A percentile compares a stretch with the other conserved stretches of the same genome.
phyloP scores from a whole-genome alignment of 1,140 invertebrate genomes.

The Alviniconcha marisindica region DNA sequence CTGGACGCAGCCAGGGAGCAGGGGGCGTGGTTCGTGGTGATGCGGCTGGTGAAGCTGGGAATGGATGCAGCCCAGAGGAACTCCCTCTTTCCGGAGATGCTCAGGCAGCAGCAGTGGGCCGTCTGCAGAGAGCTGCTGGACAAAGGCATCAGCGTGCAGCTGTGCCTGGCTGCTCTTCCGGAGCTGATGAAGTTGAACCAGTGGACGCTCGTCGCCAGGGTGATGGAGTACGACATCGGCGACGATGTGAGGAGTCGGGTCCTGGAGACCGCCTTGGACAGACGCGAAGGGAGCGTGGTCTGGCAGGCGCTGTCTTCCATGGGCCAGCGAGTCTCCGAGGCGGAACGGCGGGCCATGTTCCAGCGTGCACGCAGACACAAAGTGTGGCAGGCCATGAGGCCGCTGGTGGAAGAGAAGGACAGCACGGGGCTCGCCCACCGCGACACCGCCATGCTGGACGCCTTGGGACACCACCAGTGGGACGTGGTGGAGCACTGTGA shows the following conservation, averaged over 20 bases:
- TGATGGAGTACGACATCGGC: constrained; percentile 7
- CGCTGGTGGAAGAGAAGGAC: constrained; percentile 4
- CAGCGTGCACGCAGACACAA: neutral
- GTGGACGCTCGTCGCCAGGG: constrained; percentile 14
- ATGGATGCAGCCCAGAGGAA: neutral
- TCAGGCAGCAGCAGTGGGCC: neutral
- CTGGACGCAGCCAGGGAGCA: neutral
- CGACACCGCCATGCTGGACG: neutral
- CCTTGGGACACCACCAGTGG: neutral
- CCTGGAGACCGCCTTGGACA: neutral
- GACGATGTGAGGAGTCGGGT: constrained; percentile 6
- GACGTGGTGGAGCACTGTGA: constrained; percentile 7
- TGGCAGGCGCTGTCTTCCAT: neutral
- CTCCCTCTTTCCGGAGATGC: neutral
- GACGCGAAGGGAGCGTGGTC: constrained; percentile 3
- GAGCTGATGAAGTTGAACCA: constrained; percentile 13
- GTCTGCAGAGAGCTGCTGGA: constrained; percentile 12
- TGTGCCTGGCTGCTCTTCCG: neutral
- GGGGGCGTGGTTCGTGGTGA: neutral
- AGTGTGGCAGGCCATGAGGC: neutral
- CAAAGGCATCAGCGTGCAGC: neutral
- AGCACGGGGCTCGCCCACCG: neutral
- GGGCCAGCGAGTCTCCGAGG: neutral
- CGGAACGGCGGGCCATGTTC: neutral
- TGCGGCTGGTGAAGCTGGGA: constrained; percentile 11